These are phyloP conservation scores for Pagetopsis macropterus DNA, from an alignment of 2,797 vertebrate species.

Conservation along the genomic window DNA sequence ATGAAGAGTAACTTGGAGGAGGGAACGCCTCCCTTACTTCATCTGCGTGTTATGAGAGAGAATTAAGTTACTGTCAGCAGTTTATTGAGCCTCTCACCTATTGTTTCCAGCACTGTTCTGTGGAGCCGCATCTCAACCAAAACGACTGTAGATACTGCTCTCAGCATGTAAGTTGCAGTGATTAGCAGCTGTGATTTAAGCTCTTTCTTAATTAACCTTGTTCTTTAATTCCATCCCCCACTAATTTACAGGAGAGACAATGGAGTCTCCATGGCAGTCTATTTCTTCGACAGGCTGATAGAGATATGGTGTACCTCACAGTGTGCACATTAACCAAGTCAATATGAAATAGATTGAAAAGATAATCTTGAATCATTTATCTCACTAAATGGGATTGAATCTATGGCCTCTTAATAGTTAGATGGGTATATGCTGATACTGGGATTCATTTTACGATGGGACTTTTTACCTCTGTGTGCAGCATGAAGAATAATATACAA, in stretches of 20 bases:
- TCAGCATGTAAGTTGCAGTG: slow-evolving; percentile 62
- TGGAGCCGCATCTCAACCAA: slow-evolving; percentile 48
- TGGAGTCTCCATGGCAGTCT: slow-evolving; percentile 60
- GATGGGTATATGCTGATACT: neutral
- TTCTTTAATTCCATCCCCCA: slow-evolving; percentile 70
- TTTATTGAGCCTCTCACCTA: slow-evolving; percentile 78
- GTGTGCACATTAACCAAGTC: slow-evolving; percentile 50
- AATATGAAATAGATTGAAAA: slow-evolving; percentile 34
- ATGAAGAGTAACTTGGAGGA: slow-evolving; percentile 63
- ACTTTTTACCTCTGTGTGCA: neutral
- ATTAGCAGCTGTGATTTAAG: slow-evolving; percentile 81
- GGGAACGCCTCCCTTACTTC: slow-evolving; percentile 62
- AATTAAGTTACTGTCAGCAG: slow-evolving; percentile 75
- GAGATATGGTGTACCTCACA: slow-evolving; percentile 51
- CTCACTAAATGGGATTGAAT: slow-evolving; percentile 7
- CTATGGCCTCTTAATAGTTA: slow-evolving; percentile 13
- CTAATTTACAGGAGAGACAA: slow-evolving; percentile 77
- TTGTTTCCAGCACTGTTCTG: slow-evolving; percentile 67
- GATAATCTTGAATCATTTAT: slow-evolving; percentile 46
- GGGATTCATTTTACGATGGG: neutral
- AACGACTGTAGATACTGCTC: slow-evolving; percentile 61
- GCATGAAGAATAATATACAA: neutral
- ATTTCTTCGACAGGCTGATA: slow-evolving; percentile 50
- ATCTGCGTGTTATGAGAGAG: slow-evolving; percentile 58
- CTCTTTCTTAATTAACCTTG: slow-evolving; percentile 84